phyloP scores from a whole-genome alignment of 2,113 vertebrate genomes.

The Peucedramus taeniatus region DNA sequence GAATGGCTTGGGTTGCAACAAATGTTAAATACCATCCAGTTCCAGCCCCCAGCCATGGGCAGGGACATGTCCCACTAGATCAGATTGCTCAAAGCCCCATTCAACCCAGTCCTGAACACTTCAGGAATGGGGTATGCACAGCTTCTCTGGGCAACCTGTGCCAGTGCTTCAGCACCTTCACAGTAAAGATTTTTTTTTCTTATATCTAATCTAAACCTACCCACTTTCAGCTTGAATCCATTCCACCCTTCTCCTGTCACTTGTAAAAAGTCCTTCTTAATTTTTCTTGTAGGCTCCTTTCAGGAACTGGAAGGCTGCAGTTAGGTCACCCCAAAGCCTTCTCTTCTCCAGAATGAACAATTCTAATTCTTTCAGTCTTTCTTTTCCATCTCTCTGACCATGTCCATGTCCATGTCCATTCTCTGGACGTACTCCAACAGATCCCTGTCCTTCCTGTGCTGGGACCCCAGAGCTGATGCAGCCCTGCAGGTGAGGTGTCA shows the following conservation, averaged over 20 bases:
- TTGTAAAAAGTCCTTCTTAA: fast-evolving
- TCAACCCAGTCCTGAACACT: neutral
- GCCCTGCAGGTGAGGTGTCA: neutral
- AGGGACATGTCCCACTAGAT: neutral
- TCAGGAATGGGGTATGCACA: neutral
- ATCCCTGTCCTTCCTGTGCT: neutral
- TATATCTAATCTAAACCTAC: neutral
- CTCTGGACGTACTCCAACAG: neutral
- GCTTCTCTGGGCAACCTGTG: neutral
- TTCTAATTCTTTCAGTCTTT: neutral
- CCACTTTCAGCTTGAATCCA: neutral
- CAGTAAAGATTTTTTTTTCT: neutral
- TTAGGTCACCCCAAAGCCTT: neutral
- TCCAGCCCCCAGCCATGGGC: neutral
- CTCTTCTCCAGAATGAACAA: neutral
- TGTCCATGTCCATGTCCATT: neutral
- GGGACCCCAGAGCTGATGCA: neutral
- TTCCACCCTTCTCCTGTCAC: neutral
- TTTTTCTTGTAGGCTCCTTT: neutral
- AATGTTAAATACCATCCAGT: neutral
- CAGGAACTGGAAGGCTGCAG: neutral
- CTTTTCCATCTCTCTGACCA: neutral
- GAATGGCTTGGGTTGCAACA: neutral
- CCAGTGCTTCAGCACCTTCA: neutral
- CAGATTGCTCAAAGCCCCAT: neutral